phyloP scores from a whole-genome alignment of 1,140 invertebrate genomes.

The Drosophila kepulauana region DNA sequence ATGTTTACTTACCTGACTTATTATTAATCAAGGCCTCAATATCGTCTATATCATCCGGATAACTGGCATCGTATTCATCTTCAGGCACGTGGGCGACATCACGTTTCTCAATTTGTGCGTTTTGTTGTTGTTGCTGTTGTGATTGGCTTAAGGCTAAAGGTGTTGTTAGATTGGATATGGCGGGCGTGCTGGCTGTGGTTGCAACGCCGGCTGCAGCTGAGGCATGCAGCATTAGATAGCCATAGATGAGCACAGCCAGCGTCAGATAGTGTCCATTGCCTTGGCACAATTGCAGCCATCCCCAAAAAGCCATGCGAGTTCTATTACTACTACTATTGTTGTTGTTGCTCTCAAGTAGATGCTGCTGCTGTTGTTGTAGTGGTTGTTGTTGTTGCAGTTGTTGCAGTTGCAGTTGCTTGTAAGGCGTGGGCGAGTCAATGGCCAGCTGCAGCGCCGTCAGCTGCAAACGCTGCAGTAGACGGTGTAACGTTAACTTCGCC shows the following conservation, averaged over 20 bases:
- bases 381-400: conserved; percentile 41
- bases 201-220: conserved; percentile 41
- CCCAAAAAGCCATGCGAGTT: conserved; percentile 49
- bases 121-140: conserved; percentile 30
- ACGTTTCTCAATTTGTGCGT: conserved; percentile 57
- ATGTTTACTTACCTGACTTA: conserved; percentile 76
- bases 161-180: conserved; percentile 26
- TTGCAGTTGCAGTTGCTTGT: conserved; percentile 46
- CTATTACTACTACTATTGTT: conserved; percentile 56
- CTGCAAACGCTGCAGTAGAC: conserved; percentile 72
- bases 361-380: conserved; percentile 38
- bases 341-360: conserved; percentile 45
- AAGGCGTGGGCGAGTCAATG: conserved; percentile 40
- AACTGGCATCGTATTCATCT: conserved; percentile 81
- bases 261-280: conserved; percentile 56
- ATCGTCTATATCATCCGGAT: conserved; percentile 82
- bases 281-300: conserved; percentile 71
- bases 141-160: conserved; percentile 5
- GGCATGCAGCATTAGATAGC: conserved; percentile 73
- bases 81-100: conserved; percentile 82
- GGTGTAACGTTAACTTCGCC: conserved; percentile 77
- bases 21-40: conserved; percentile 82
- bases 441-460: conserved; percentile 63
- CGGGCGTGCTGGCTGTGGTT: conserved; percentile 10
- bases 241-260: conserved; percentile 70